A percentile compares a stretch with the other conserved stretches of the same genome.
phyloP scores from a whole-genome alignment of 2,888 invertebrate genomes.

The Sarcophaga variegata region DNA sequence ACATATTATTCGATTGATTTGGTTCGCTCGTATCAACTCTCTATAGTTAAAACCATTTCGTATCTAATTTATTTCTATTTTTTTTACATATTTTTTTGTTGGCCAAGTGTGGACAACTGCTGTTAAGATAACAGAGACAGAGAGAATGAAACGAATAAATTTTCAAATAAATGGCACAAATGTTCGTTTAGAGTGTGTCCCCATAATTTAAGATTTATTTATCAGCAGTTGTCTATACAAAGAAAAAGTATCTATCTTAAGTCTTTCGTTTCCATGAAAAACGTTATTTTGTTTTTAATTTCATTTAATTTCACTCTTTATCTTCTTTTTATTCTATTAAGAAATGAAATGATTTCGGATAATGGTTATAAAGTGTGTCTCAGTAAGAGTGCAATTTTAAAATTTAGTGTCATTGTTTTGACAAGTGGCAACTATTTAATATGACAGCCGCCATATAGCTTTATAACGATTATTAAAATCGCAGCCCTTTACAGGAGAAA shows the following conservation, averaged over 20 bases:
- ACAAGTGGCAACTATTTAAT: too few species aligned
- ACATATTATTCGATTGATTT: not conserved
- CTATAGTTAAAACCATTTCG: not conserved
- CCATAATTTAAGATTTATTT: slow-evolving; percentile 18
- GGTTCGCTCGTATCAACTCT: not conserved
- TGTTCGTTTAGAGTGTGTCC: not conserved
- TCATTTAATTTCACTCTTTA: too few species aligned
- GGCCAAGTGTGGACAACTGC: not conserved
- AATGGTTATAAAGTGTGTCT: too few species aligned
- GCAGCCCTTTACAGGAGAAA: too few species aligned
- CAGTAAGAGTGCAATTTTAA: too few species aligned
- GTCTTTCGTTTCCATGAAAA: not conserved
- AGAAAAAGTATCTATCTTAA: not conserved
- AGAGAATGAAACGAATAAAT: not conserved
- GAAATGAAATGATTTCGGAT: too few species aligned
- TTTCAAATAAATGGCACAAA: not conserved
- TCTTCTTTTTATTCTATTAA: too few species aligned
- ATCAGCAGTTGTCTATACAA: not conserved
- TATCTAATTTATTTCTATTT: not conserved
- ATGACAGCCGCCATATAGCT: too few species aligned
- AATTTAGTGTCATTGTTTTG: too few species aligned
- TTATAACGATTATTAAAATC: too few species aligned
- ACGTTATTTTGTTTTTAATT: too few species aligned
- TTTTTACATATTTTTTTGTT: not conserved
- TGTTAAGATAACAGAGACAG: slow-evolving; percentile 12